phyloP scores from a whole-genome alignment of 2,888 invertebrate genomes.

The Alloscopus bannaensis region DNA sequence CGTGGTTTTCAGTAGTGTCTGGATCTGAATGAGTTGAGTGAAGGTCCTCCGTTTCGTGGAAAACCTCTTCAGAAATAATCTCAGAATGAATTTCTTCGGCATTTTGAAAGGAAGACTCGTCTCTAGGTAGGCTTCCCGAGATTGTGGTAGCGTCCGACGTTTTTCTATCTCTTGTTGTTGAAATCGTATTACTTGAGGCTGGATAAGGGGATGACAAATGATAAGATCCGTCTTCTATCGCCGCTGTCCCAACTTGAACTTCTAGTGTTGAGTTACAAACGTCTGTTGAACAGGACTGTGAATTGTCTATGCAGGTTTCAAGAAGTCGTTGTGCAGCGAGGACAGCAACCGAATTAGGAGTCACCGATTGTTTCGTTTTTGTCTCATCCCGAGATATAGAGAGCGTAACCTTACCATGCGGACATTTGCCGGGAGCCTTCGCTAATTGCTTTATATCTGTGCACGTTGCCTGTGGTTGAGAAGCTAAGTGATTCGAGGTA shows the following conservation, averaged over 20 bases:
- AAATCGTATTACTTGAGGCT: constrained; percentile 40
- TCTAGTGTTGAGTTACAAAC: constrained; percentile 39
- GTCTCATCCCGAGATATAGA: neutral
- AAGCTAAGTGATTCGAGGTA: constrained; percentile 4
- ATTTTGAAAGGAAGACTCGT: constrained; percentile 62
- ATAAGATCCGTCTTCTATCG: constrained; percentile 41
- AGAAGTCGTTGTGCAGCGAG: constrained; percentile 29
- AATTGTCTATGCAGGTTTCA: constrained; percentile 58
- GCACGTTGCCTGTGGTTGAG: neutral
- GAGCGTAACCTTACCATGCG: neutral
- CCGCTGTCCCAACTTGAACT: constrained; percentile 41
- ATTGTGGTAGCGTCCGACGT: constrained; percentile 66
- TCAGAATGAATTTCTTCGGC: constrained; percentile 56
- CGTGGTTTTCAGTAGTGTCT: constrained; percentile 31
- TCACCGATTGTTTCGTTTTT: neutral
- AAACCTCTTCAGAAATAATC: constrained; percentile 55
- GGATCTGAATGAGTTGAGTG: constrained; percentile 34
- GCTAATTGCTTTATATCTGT: neutral
- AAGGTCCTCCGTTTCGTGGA: constrained; percentile 16
- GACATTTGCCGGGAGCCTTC: neutral
- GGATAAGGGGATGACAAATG: constrained; percentile 53
- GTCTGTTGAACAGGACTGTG: constrained; percentile 29
- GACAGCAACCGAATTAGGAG: neutral
- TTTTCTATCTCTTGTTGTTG: constrained; percentile 55
- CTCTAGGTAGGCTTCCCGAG: constrained; percentile 65